These are phyloP conservation scores for Sebastes diploproa DNA, from an alignment of 2,797 vertebrate species.

Conservation along the genomic window DNA sequence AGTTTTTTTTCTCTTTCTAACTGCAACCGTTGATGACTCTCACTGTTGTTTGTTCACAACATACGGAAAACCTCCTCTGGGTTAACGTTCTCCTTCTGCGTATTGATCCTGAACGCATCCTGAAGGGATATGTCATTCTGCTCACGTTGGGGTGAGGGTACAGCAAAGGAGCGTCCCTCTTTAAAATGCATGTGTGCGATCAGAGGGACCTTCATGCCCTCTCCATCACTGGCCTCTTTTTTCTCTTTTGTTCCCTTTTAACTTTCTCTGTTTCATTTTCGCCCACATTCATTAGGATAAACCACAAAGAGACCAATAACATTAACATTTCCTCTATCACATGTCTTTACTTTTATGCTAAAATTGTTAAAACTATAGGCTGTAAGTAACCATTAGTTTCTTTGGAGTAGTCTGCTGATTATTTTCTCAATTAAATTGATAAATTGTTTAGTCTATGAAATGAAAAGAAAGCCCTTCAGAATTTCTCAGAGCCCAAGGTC, in stretches of 20 bases:
- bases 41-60: slow-evolving; percentile 32
- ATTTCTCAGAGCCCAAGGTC: neutral
- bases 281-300: neutral
- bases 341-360: neutral
- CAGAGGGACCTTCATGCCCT: slow-evolving; percentile 49
- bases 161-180: slow-evolving; percentile 52
- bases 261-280: slow-evolving; percentile 35
- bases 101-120: slow-evolving; percentile 50
- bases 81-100: slow-evolving; percentile 17
- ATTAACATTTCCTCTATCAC: neutral
- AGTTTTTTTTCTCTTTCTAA: slow-evolving; percentile 24
- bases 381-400: too few relatives aligned
- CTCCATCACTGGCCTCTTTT: slow-evolving; percentile 23
- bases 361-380: neutral
- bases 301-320: neutral
- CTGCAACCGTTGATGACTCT: neutral
- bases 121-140: slow-evolving; percentile 54
- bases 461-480: neutral
- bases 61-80: slow-evolving; percentile 19
- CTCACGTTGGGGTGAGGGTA: slow-evolving; percentile 61
- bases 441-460: neutral
- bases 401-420: too few relatives aligned
- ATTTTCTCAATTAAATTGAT: too few relatives aligned
- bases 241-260: slow-evolving; percentile 1
- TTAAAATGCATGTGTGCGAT: slow-evolving; percentile 73